Evolutionary conservation across 2,888 invertebrate species (phyloP).

Genomic region (Platerodrilus igneus): DNA sequence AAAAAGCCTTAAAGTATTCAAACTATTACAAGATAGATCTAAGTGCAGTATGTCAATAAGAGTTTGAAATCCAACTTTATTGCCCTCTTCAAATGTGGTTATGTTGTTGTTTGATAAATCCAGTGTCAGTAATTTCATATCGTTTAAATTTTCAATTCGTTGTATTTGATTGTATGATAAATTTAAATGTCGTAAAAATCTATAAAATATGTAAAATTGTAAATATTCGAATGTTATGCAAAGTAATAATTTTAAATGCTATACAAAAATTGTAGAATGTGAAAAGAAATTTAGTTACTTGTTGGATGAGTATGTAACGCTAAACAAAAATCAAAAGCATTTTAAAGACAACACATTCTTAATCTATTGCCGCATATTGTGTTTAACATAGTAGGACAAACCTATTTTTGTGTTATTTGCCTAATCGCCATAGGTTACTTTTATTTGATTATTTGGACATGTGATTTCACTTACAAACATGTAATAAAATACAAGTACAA

Average conservation of each 20-base stretch:
- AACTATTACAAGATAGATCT: conserved; percentile 53
- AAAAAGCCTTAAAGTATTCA: conserved; percentile 54
- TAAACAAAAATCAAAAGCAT: too few relatives aligned
- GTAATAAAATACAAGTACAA: too few relatives aligned
- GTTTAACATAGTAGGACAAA: too few relatives aligned
- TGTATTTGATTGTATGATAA: conserved; percentile 58
- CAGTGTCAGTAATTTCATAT: conserved; percentile 47
- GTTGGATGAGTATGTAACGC: neutral
- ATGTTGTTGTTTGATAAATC: conserved; percentile 34
- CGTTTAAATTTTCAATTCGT: conserved; percentile 54
- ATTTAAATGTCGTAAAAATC: conserved; percentile 56
- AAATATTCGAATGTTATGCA: too few relatives aligned
- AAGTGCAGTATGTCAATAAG: conserved; percentile 52
- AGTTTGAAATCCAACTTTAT: conserved; percentile 50
- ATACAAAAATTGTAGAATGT: neutral
- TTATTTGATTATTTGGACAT: too few relatives aligned
- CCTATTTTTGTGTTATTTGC: too few relatives aligned
- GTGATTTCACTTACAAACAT: too few relatives aligned
- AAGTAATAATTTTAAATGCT: neutral
- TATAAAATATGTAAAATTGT: too few relatives aligned
- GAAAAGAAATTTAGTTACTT: neutral
- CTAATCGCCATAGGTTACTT: too few relatives aligned
- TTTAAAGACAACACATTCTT: too few relatives aligned
- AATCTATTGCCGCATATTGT: too few relatives aligned
- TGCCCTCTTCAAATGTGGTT: conserved; percentile 39